Evolutionary conservation across 2,888 invertebrate genomes (phyloP), one percentile per base, ranked within the genome.

Genomic region (Papilio elwesi): DNA sequence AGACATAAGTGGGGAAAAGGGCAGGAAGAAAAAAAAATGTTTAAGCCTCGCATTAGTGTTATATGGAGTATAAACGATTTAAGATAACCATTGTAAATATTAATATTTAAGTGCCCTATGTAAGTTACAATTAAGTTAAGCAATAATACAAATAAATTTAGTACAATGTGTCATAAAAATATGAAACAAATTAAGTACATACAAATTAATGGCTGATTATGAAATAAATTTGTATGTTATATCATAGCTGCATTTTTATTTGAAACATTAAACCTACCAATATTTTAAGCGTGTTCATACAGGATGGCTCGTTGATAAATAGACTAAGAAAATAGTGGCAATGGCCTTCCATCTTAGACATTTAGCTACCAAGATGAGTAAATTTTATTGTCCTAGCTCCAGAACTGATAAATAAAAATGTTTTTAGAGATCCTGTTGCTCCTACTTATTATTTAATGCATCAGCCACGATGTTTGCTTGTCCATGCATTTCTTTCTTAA

Each of bases 21-120:
- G 16, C 16, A 53, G 4, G 13, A 36, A 16, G 12, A 36, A 36
- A 38, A 13, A 59, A 15, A 5, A 49, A 71, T 67, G 51, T 70
- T 64, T 57, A 67, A n/a, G 66, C 74, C 74, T 74, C 74, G 74
- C 74, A 74, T 57, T 74, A 74, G 74, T 63, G 67, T n/a, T 63
- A 64, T 16, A 55, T 10, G 2, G 12, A 66, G 48, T 36, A 49
- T 13, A 38, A 52, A 52, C 36, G 9, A 62, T 55, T 12, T 12
- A 66, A 36, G 49, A 53, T 49, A 62, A 63, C 62, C 15, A 48
- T 63, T 74, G 74, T 74, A 70, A 70, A 74, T 74, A 70, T 53
- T 66, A 67, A 66, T 47, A 66, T 59, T 51, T 36, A 62, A 51
- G 73, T 69, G 73, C 73, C 57, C 69, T 36, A 68, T 48, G 51